A percentile compares a stretch with the other conserved stretches of the same genome.
These are phyloP conservation scores for Drosophila cardini DNA, from an alignment of 1,140 invertebrate species.

Conservation along the genomic window DNA sequence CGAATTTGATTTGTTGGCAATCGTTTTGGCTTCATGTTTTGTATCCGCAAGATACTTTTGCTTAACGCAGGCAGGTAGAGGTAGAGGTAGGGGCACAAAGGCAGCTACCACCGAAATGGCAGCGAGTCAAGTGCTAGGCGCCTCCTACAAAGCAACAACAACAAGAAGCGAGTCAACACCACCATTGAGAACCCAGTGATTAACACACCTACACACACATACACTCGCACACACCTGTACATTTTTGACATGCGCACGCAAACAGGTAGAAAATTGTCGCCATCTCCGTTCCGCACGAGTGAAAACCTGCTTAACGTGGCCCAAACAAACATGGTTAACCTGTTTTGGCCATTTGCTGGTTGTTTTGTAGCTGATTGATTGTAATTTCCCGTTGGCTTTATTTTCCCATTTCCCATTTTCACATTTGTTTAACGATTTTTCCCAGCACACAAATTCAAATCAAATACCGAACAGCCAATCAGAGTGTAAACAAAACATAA, in stretches of 20 bases:
- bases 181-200: conserved; percentile 24
- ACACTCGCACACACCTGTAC: background rate
- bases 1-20: conserved; percentile 79
- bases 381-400: conserved; percentile 11
- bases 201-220: conserved; percentile 21
- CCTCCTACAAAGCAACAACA: conserved; percentile 43
- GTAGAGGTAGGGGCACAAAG: background rate
- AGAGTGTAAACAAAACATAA: conserved; percentile 84
- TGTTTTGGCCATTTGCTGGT: conserved; percentile 21
- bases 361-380: conserved; percentile 30
- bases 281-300: conserved; percentile 15
- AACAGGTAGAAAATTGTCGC: conserved; percentile 55
- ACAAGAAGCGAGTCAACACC: conserved; percentile 19
- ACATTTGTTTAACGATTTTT: conserved; percentile 23
- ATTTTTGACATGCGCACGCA: conserved; percentile 63
- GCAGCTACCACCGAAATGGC: conserved; percentile 45
- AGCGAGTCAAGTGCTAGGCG: conserved; percentile 52
- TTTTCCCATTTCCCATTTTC: conserved; percentile 10
- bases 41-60: conserved; percentile 16
- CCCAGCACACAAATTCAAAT: conserved; percentile 10
- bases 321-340: conserved; percentile 4
- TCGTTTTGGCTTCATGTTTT: conserved; percentile 5
- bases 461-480: conserved; percentile 44
- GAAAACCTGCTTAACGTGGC: background rate
- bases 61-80: conserved; percentile 24